Evolutionary conservation across 2,888 invertebrate genomes (phyloP), one percentile per base, ranked within the genome.

Genomic region (Chrysopilus asiliformis): DNA sequence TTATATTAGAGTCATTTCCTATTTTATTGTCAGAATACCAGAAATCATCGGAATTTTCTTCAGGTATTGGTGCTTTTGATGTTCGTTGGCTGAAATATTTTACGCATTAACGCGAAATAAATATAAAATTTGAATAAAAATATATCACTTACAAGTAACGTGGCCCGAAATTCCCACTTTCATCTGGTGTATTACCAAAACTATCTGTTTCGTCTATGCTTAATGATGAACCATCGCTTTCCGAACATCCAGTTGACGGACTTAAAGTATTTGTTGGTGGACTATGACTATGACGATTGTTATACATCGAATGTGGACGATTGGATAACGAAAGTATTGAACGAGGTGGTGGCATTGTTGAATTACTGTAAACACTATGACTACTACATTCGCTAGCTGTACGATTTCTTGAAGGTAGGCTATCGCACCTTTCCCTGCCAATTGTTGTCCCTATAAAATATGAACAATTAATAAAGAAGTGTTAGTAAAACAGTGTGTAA

Each of bases 381-480:
- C 56, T 45, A 38, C 61, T 63, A 40, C 73, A 70, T 52, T 78
- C 79, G 49, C 74, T 76, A 28, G 69, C 68, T 10, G 76, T 74
- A 24, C 79, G 69, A 24, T 79, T 72, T 42, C 84, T 68, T 10
- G 81, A 74, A 4, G 84, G 86, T 69, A 87, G 74, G 54, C 84
- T 86, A 59, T 85, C 86, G 58, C 83, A 82, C 40, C 86, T 71
- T 49, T 79, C 82, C 32, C 85, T 70, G 39, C 68, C 47, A n/a
- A 47, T 50, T 44, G 58, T 50, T 43, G 46, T 33, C 36, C 60
- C 56, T n/a, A n/a, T n/a, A n/a, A n/a, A n/a, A n/a, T n/a, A n/a
- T n/a, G n/a, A n/a, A 46, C 10, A 6, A 26, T 32, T 22, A 4
- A 25, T 25, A 33, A 33, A 22, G 15, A 32, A 22, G 7, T 8